Base-by-base conservation (phyloP, 2,888 invertebrate species). In the Opisthograptis luteolata region DNA sequence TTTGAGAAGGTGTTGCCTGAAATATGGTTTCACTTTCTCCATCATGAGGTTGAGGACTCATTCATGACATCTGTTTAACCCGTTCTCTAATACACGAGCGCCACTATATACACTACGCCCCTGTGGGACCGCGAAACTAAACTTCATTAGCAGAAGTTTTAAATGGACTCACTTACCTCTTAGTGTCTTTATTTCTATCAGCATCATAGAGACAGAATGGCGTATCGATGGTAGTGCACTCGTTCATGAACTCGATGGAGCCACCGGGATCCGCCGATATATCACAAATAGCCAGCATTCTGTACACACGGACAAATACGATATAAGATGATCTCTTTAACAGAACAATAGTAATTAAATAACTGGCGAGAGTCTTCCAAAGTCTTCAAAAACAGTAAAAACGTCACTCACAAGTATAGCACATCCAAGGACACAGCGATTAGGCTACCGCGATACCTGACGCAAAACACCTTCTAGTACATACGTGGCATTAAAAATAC, bases 191-290 rank as follows among this genome's bases (percentile, higher is more conserved):
- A 79, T 99, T 99, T 53, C 98, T 94, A 79, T 99, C 98, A 3
- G 99, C 99, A 76, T 99, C 99, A 77, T 99, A 99, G n/a, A 99
- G 92, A 76, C 98, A 98, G 87, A 99, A 99, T 0, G 99, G 99
- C 1, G 97, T 98, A 76, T 99, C 99, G 51, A 99, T 99, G 0
- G 99, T 99, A 0, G 99, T 99, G 79, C 99, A 99, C 77, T 99
- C 99, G 71, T 98, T 98, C 99, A 99, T 99, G 78, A 99, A 99
- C 76, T 99, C 99, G 47, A 99, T 98, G 25, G 98, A 98, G 44
- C 98, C 98, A 0, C 99, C 99, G 0, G 99, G 99, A 87, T 99
- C 99, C 0, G 99, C 99, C 0, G 98, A 98, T 70, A 99, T 99
- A 79, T 99, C 99, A 80, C 99, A 99, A 70, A 99, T 98, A 2